Conservation (phyloP, 2,113 vertebrate genomes). For the Tonatia bakeri region DNA sequence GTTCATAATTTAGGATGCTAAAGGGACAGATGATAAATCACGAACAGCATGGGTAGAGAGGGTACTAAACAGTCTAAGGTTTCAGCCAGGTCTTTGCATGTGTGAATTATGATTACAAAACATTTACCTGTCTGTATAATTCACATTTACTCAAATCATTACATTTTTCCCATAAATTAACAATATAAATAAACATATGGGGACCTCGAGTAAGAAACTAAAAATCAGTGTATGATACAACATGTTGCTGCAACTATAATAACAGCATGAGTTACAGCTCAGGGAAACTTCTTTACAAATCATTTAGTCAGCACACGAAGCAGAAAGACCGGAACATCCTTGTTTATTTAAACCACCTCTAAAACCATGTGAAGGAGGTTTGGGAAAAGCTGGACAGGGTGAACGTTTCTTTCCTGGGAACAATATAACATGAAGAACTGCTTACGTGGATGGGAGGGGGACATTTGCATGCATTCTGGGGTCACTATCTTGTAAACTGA, state of each 20-base stretch:
- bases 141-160: constrained; percentile 72
- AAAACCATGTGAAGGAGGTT: constrained; percentile 48
- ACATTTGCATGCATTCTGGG: constrained; percentile 46
- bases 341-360: constrained; percentile 55
- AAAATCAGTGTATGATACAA: constrained; percentile 69
- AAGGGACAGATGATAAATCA: constrained; percentile 60
- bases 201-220: constrained; percentile 68
- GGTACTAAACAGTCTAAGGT: constrained; percentile 35
- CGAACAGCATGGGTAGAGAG: constrained; percentile 58
- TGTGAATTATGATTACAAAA: constrained; percentile 73
- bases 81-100: constrained; percentile 1
- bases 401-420: constrained; percentile 29
- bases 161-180: constrained; percentile 76
- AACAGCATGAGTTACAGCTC: constrained; percentile 76
- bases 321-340: neutral
- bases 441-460: neutral
- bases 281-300: constrained; percentile 68
- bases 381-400: neutral
- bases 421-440: constrained; percentile 27
- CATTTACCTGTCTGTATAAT: constrained; percentile 63
- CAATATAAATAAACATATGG: constrained; percentile 71
- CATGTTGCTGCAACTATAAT: constrained; percentile 73
- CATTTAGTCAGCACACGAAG: constrained; percentile 46
- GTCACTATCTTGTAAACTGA: neutral
- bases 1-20: constrained; percentile 65